These are phyloP conservation scores for Engystomops pustulosus DNA, from an alignment of 2,113 vertebrate genomes.

Conservation along the genomic window DNA sequence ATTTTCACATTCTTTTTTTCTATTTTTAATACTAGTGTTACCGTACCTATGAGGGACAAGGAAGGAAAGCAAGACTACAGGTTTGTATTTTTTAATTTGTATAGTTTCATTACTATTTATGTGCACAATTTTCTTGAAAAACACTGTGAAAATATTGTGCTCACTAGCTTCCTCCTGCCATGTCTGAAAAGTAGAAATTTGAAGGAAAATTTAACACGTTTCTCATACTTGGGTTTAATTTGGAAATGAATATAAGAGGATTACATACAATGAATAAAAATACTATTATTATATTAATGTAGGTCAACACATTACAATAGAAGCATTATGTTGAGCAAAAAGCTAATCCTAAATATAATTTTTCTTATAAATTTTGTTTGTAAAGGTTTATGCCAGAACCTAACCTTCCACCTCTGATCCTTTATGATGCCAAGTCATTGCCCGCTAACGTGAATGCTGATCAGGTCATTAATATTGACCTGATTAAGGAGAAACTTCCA, in stretches of 20 bases:
- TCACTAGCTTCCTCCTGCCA: background rate
- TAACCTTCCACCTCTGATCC: conserved; percentile 93
- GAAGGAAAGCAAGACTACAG: conserved; percentile 97
- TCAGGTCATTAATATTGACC: conserved; percentile 86
- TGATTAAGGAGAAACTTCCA: conserved; percentile 80
- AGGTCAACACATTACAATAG: background rate
- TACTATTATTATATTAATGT: background rate
- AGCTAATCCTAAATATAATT: background rate
- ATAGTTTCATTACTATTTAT: background rate
- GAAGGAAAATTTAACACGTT: background rate
- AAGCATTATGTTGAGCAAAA: background rate
- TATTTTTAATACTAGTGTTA: conserved; percentile 73
- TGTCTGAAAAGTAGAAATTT: background rate
- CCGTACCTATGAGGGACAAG: conserved; percentile 94
- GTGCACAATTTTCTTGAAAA: background rate
- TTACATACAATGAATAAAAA: background rate
- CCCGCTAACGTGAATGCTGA: conserved; percentile 72
- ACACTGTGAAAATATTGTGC: background rate
- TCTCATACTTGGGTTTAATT: too few relatives aligned
- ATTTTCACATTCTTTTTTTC: background rate
- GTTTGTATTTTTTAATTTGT: conserved; percentile 67
- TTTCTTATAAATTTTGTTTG: conserved; percentile 21
- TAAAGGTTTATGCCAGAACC: conserved; percentile 97
- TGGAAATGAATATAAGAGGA: conserved; percentile 4
- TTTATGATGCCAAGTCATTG: conserved; percentile 79